Evolutionary conservation across 92 coral and sea anemone genomes (phyloP), one percentile per base, ranked within the genome.

Genomic region (Zoanthus solanderi): DNA sequence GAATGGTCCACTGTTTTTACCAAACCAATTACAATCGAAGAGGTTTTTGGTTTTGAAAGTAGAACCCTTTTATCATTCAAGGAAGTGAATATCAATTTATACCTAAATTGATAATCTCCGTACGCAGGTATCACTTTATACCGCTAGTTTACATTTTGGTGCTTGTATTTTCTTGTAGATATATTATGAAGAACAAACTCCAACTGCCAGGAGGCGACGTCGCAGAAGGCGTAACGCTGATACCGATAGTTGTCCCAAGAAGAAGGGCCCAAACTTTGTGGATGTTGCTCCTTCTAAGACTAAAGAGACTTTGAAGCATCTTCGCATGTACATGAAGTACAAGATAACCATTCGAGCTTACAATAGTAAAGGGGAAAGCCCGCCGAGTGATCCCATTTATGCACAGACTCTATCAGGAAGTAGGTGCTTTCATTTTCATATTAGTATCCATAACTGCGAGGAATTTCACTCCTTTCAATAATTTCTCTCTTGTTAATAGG

Each of bases 341-440:
- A 79, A 77, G 12, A 93, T 97, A 86, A 90, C 92, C 80, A 91
- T 97, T 17, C 82, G 84, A 14, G 98, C 99, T 7, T 97, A 92
- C 80, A 97, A 95, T 88, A 90, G 97, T 12, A 96, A 92, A 68
- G 99, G 99, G 5, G 97, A 95, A 17, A 97, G 99, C 71, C 93
- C 94, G 0, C 71, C 89, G 0, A 97, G 95, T 57, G 73, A 79
- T 1, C 82, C 91, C 0, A 53, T 92, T 30, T 46, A 69, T 61
- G 95, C 78, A 14, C 90, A 84, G 72, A 97, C 99, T 5, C 80
- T 37, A 42, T 83, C 93, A 50, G 98, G 94, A 92, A 90, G 99
- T 97, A 86, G 67, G 99, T 93, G 15, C 29, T 34, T n/a, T 37
- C 30, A 6, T 57, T 50, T 57, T 37, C 1, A 37, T 37, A 37